A percentile compares a stretch with the other conserved stretches of the same genome.
Conservation (phyloP, 2,797 vertebrate genomes). For the Pangasius macronema region DNA sequence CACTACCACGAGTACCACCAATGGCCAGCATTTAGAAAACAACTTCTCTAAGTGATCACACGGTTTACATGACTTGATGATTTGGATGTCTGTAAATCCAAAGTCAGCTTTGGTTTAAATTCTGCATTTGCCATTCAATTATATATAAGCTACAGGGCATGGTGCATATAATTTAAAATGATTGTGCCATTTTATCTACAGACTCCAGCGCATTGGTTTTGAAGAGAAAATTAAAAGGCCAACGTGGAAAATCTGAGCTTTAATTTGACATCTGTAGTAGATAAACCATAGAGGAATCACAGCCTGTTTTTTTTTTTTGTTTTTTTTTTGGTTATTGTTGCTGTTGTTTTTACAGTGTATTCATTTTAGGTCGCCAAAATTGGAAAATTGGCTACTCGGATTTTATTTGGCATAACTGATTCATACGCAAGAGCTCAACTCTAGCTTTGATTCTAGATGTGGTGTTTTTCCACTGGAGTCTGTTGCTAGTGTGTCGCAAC, state of each 20-base stretch:
- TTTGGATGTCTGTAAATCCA: not conserved
- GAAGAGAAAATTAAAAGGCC: not conserved
- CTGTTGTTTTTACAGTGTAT: not conserved
- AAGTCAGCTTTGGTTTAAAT: not conserved
- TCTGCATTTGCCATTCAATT: not conserved
- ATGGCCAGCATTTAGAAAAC: not conserved
- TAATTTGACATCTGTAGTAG: not conserved
- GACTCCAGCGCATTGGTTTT: not conserved
- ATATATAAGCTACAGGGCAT: slow-evolving; percentile 5
- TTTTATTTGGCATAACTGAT: not conserved
- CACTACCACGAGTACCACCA: not conserved
- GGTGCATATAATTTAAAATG: not conserved
- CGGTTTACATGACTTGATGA: not conserved
- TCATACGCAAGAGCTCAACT: not conserved
- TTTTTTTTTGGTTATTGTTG: not conserved
- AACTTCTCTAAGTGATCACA: not conserved
- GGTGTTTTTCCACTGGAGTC: not conserved
- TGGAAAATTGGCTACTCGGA: not conserved
- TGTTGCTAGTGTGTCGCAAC: slow-evolving; percentile 1
- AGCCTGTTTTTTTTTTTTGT: not conserved
- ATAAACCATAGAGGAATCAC: slow-evolving; percentile 1
- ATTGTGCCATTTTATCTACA: slow-evolving; percentile 2
- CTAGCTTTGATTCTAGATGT: not conserved
- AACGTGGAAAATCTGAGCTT: slow-evolving; percentile 5
- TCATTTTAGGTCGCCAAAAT: slow-evolving; percentile 11